Evolutionary conservation across 2,113 vertebrate genomes (phyloP), one percentile per base, ranked within the genome.

Genomic region (Abramis brama): DNA sequence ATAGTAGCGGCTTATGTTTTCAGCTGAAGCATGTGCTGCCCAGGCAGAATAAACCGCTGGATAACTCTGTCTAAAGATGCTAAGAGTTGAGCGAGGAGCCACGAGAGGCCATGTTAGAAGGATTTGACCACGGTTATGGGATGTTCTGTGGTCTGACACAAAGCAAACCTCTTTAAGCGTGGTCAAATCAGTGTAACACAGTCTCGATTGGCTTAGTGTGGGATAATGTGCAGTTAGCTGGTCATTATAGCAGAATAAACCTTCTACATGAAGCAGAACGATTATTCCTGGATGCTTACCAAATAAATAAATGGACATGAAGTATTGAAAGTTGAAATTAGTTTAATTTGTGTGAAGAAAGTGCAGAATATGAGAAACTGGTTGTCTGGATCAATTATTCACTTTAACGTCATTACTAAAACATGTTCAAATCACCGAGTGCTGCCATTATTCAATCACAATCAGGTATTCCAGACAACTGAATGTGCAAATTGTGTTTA

Each of bases 1-100:
- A 66, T 64, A 73, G 27, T 85, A 50, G 78, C 45, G 15, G 12
- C n/a, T 50, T 11, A 62, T 50, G 71, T 47, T 75, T 75, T 75
- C 43, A 27, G 71, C 71, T 27, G 71, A 47, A 75, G 43, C 71
- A 74, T 74, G 71, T 75, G 57, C 39, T 47, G n/a, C 36, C 36
- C 55, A 59, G 52, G 19, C 10, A 59, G 21, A 78, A 57, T 30
- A 55, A 55, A 55, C 43, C 33, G 12, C 39, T 12, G 2, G 5
- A 71, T 43, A 12, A 12, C 21, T 70, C 17, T 8, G 7, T 30
- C 27, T n/a, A 17, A 68, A 19, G 68, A 43, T 23, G 39, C 17
- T 71, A 11, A 36, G 33, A 8, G 23, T 66, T 2, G 2, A 7
- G 13, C 13, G 1, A 12, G 9, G 4, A 25, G 71, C 30, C 64